Conservation (phyloP, 2,113 vertebrate genomes). For the Coracopsis vasa region DNA sequence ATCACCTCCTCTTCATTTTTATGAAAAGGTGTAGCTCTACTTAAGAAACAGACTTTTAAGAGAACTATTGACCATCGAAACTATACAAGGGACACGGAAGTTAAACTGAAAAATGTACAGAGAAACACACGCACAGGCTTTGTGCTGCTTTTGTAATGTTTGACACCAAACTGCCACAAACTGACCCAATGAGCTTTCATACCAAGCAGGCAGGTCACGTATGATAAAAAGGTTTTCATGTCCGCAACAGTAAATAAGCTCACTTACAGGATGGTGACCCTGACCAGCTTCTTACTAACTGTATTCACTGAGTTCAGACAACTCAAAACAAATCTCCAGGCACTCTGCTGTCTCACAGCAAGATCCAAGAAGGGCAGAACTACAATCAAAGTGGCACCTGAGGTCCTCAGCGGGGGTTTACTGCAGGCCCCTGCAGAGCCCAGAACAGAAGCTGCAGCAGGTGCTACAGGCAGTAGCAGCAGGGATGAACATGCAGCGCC, state of each 20-base stretch:
- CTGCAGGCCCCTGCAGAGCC: conserved; percentile 48
- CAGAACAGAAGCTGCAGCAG: conserved; percentile 69
- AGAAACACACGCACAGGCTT: neutral
- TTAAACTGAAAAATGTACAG: neutral
- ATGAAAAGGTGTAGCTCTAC: neutral
- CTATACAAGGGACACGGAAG: neutral
- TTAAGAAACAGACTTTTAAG: neutral
- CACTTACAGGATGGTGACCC: conserved; percentile 51
- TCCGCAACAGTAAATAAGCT: conserved; percentile 45
- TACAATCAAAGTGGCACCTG: conserved; percentile 73
- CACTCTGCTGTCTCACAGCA: conserved; percentile 69
- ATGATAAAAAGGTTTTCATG: conserved; percentile 5
- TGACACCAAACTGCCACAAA: neutral
- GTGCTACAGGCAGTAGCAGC: conserved; percentile 41
- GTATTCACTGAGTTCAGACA: conserved; percentile 67
- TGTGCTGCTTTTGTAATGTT: neutral
- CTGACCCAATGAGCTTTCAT: neutral
- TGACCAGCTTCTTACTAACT: conserved; percentile 59
- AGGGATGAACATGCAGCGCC: neutral
- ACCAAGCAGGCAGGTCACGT: conserved; percentile 2
- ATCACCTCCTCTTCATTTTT: neutral
- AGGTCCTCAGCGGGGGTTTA: conserved; percentile 69
- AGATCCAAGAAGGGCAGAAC: conserved; percentile 74
- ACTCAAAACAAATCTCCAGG: conserved; percentile 77
- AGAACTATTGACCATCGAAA: neutral